Evolutionary conservation across 2,797 vertebrate genomes (phyloP).

Genomic region (Saguinus oedipus): DNA sequence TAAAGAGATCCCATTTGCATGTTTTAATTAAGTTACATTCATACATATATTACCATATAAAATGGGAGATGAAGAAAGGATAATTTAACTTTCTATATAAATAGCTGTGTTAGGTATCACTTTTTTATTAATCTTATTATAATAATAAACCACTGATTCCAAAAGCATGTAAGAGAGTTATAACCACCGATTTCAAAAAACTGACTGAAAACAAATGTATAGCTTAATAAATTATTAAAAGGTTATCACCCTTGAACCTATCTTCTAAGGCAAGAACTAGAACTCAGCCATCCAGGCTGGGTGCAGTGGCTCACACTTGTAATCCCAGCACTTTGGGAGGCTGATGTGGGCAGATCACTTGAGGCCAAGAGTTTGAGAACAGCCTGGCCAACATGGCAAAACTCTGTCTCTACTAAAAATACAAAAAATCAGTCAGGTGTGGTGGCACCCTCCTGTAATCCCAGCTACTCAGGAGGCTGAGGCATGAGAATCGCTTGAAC

Average conservation of each 20-base stretch:
- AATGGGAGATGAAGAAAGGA: not conserved
- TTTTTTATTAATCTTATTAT: not conserved
- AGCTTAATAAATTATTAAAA: not conserved
- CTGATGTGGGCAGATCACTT: not conserved
- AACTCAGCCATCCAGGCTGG: not conserved
- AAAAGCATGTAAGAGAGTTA: not conserved
- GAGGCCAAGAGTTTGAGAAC: not conserved
- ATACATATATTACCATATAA: not conserved
- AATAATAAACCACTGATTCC: not conserved
- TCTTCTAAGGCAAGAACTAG: not conserved
- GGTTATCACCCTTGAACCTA: not conserved
- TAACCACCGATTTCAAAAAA: not conserved
- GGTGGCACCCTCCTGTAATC: not conserved
- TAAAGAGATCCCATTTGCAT: not conserved
- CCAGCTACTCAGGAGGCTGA: not conserved
- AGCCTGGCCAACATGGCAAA: not conserved
- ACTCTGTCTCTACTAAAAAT: not conserved
- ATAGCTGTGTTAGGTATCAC: not conserved
- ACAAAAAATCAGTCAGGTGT: not conserved
- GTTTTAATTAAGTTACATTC: not conserved
- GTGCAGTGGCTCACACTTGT: not conserved
- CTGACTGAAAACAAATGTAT: not conserved
- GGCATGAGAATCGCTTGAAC: not conserved
- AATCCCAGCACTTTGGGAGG: not conserved
- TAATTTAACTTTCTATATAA: conserved; percentile 7